Conservation (phyloP, 1,140 invertebrate genomes). For the Papilio xuthus region DNA sequence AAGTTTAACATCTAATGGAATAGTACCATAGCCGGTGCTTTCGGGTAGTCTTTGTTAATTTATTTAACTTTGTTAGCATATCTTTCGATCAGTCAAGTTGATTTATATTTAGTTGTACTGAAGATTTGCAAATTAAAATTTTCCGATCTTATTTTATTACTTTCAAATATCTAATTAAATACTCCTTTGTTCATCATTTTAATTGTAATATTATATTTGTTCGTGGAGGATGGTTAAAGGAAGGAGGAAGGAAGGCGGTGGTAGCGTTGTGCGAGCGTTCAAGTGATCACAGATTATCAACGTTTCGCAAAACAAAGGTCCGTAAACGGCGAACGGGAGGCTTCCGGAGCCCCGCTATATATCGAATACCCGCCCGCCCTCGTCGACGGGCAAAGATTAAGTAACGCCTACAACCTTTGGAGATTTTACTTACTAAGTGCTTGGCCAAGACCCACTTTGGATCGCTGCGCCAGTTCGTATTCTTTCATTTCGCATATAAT, state of each 20-base stretch:
- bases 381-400: constrained; percentile 53
- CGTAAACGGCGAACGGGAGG: constrained; percentile 64
- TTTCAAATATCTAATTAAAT: neutral
- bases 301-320: constrained; percentile 69
- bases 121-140: no score
- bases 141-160: no score
- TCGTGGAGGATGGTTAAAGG: neutral
- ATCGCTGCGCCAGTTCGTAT: no score
- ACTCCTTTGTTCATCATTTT: constrained; percentile 9
- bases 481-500: no score
- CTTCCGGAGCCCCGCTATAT: constrained; percentile 61
- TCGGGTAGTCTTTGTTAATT: no score
- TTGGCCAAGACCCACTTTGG: no score
- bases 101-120: no score
- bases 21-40: no score
- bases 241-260: constrained; percentile 5
- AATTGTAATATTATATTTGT: neutral
- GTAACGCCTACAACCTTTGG: constrained; percentile 36
- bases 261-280: constrained; percentile 20
- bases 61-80: no score
- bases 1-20: neutral
- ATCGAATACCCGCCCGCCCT: constrained; percentile 66
- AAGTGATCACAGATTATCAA: constrained; percentile 48
- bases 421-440: neutral
- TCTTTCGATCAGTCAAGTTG: no score